Percentiles rank a stretch among this genome's conserved stretches.
Conservation (phyloP, 2,888 invertebrate genomes). For the Metellina segmentata region DNA sequence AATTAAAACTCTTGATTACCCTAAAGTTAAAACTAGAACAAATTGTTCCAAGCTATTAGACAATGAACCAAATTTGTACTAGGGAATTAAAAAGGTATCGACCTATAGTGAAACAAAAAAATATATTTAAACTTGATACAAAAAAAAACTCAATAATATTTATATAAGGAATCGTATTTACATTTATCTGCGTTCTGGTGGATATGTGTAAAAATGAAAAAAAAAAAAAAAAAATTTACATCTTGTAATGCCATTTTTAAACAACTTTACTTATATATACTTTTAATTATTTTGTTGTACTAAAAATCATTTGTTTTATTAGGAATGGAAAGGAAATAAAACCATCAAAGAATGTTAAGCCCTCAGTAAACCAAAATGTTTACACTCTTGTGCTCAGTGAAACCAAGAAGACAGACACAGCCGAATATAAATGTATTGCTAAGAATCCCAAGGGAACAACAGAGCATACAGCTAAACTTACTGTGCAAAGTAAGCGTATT, state of each 20-base stretch:
- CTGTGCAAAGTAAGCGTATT: slow-evolving; percentile 85
- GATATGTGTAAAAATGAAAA: not conserved
- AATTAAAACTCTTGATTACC: too few species aligned
- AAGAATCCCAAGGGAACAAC: slow-evolving; percentile 93
- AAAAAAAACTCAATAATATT: too few species aligned
- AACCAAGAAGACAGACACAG: slow-evolving; percentile 93
- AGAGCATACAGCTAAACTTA: slow-evolving; percentile 92
- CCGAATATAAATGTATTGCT: slow-evolving; percentile 95
- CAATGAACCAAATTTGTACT: too few species aligned
- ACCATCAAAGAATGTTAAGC: slow-evolving; percentile 88
- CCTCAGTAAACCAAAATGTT: slow-evolving; percentile 91
- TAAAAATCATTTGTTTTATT: not conserved
- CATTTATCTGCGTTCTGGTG: too few species aligned
- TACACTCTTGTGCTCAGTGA: slow-evolving; percentile 89
- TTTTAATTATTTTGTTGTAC: not conserved
- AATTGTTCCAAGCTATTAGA: too few species aligned
- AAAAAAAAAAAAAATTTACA: not conserved
- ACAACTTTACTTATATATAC: not conserved
- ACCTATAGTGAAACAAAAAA: too few species aligned
- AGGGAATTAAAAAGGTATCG: too few species aligned
- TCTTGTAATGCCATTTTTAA: not conserved
- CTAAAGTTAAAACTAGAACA: too few species aligned
- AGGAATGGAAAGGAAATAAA: slow-evolving; percentile 90
- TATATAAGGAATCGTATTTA: too few species aligned
- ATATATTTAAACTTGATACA: too few species aligned